Percentiles rank a stretch among this genome's conserved stretches.
Evolutionary conservation across 2,797 vertebrate species (phyloP).

Genomic region (Nothura maculosa): DNA sequence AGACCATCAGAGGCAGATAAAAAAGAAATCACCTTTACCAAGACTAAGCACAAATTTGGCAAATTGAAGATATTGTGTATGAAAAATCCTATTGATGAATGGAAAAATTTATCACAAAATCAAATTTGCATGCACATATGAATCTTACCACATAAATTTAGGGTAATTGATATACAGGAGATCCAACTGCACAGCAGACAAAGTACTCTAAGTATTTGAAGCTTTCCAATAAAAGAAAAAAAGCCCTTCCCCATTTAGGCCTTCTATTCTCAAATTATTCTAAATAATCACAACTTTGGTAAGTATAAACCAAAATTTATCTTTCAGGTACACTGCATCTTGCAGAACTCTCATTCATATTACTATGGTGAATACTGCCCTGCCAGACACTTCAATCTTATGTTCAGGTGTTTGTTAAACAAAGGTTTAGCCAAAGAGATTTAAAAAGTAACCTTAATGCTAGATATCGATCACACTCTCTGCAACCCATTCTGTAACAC

Average conservation of each 20-base stretch:
- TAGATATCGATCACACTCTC: not conserved
- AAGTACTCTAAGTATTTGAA: not conserved
- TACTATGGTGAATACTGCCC: not conserved
- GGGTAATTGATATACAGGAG: not conserved
- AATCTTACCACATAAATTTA: not conserved
- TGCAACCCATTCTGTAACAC: not conserved
- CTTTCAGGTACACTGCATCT: not conserved
- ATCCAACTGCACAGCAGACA: not conserved
- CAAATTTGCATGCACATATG: not conserved
- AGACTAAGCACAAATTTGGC: not conserved
- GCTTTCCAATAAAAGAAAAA: not conserved
- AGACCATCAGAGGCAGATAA: accelerated
- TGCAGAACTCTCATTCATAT: not conserved
- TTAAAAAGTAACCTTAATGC: not conserved
- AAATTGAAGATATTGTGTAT: not conserved
- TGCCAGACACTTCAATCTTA: not conserved
- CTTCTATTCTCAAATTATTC: not conserved
- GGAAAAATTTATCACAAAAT: not conserved
- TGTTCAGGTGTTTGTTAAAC: not conserved
- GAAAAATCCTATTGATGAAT: not conserved
- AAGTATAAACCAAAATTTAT: not conserved
- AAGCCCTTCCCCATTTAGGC: accelerated
- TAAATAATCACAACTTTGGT: not conserved
- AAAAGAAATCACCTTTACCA: not conserved
- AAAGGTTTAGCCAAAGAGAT: not conserved